phyloP scores from a whole-genome alignment of 1,140 invertebrate species.

The Magallana angulata region DNA sequence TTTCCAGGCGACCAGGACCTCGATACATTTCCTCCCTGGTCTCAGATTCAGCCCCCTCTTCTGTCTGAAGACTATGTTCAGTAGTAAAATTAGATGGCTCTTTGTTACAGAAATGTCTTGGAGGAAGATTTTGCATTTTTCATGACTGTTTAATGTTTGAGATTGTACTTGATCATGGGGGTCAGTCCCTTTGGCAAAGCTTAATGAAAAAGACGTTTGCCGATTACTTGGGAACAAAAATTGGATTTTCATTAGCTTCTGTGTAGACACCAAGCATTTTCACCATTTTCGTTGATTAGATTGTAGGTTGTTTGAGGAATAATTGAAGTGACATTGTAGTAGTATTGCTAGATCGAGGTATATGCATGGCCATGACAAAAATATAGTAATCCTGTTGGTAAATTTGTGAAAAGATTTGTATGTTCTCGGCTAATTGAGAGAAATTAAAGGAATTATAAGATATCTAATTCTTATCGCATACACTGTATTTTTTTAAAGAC shows the following conservation, averaged over 20 bases:
- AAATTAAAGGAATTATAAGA: too few relatives aligned
- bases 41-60: not conserved
- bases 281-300: conserved; percentile 25
- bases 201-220: conserved; percentile 27
- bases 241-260: conserved; percentile 33
- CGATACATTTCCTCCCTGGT: not conserved
- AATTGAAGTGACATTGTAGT: conserved; percentile 14
- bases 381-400: conserved; percentile 10
- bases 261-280: conserved; percentile 26
- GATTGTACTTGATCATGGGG: conserved; percentile 16
- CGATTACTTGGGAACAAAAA: conserved; percentile 6
- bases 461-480: too few relatives aligned
- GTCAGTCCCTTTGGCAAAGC: not conserved
- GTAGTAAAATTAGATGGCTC: not conserved
- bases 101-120: not conserved
- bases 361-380: not conserved
- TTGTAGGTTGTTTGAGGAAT: conserved; percentile 15
- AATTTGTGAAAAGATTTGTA: conserved; percentile 17
- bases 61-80: not conserved
- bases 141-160: conserved; percentile 9
- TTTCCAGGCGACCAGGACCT: not conserved
- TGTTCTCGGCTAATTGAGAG: not conserved
- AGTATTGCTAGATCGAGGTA: not conserved
- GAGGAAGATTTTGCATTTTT: conserved; percentile 30
- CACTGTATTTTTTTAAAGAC: too few relatives aligned